Base-by-base conservation (phyloP, 2,113 vertebrate species). In the Meleagris gallopavo region DNA sequence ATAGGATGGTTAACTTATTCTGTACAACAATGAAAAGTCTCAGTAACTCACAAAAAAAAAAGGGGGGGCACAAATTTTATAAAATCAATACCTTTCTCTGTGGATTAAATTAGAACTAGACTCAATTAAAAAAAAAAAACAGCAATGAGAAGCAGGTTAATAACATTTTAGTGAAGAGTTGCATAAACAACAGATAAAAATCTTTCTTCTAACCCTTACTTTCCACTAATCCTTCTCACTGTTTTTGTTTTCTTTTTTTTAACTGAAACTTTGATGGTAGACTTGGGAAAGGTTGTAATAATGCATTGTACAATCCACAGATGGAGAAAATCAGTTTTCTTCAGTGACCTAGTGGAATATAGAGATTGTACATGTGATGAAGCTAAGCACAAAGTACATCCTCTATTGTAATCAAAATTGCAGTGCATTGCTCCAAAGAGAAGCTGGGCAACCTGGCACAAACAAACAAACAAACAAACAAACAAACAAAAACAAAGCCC, bases 41-140 rank as follows among this genome's bases (percentile, higher is more conserved):
- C 73, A 8, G 8, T 74, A 65, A 41, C 61, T 86, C 43, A 85
- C 74, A 60, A 93, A 58, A 95, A 94, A 94, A 38, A 17, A 48
- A n/a, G n/a, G 19, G 45, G 91, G 88, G 36, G 79, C 90, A 69
- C 82, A 58, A 90, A 91, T 95, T 84, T 58, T 89, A 92, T 66
- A 32, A 93, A 96, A 97, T 95, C 75, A 93, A 94, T 93, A 92
- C 3, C 10, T 40, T 85, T 92, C 83, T 91, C 91, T 85, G 25
- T 69, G 89, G 88, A 92, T 55, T 96, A 97, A 96, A 95, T 84
- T 79, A 90, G 69, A 86, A 94, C 92, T 69, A 81, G 40, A 95
- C 95, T 97, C 95, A 94, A 40, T 90, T 76, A 36, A 45, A 58
- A 69, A 58, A 58, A 62, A n/a, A 58, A 58, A 88, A 66, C 94